Conservation (phyloP, 2,888 invertebrate genomes). For the Neoaliturus tenellus region DNA sequence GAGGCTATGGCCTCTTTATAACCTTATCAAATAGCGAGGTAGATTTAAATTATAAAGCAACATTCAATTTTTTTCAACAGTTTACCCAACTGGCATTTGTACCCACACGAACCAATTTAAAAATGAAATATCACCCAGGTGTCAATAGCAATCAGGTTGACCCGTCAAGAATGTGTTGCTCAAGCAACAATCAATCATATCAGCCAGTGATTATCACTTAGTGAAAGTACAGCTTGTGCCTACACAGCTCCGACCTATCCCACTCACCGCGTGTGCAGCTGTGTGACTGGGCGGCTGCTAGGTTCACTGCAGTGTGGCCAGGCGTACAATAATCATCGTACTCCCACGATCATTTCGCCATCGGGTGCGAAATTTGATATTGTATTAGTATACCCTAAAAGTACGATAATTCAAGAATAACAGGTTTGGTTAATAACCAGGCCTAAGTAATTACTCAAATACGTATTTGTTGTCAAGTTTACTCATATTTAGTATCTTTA, state of each 20-base stretch:
- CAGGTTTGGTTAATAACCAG: neutral
- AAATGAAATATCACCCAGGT: neutral
- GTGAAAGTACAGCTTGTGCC: neutral
- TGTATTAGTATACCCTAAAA: no score
- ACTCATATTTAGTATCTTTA: no score
- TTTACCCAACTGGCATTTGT: neutral
- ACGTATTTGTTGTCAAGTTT: no score
- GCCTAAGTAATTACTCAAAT: neutral
- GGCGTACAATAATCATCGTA: no score
- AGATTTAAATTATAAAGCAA: no score
- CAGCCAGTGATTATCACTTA: neutral
- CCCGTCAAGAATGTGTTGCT: neutral
- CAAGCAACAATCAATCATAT: neutral
- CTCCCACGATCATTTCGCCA: no score
- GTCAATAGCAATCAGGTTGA: neutral
- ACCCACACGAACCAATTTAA: neutral
- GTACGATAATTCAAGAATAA: no score
- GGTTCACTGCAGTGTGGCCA: no score
- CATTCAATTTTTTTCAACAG: neutral
- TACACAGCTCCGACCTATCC: neutral
- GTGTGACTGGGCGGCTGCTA: conserved; percentile 17
- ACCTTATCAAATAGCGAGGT: no score
- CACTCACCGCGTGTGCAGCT: neutral
- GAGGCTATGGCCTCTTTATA: no score
- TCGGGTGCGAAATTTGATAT: neutral